Evolutionary conservation across 2,797 vertebrate genomes (phyloP).

Genomic region (Syndactyla subalaris): DNA sequence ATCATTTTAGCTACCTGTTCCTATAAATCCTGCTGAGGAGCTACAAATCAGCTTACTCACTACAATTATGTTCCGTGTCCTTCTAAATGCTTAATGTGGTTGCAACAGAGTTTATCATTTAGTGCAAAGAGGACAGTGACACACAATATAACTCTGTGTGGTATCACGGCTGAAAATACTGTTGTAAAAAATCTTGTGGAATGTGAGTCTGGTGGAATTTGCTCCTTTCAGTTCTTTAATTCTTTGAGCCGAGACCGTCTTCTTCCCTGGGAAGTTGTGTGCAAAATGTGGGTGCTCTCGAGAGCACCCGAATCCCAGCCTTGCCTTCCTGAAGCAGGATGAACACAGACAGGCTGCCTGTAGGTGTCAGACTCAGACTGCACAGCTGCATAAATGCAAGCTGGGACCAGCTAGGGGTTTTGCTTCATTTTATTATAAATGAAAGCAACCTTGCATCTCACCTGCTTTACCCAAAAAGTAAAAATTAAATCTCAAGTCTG

Average conservation of each 20-base stretch:
- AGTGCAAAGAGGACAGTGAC: neutral
- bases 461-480: neutral
- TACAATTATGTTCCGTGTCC: neutral
- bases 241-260: neutral
- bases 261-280: neutral
- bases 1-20: neutral
- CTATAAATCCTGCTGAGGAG: neutral
- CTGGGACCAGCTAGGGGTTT: neutral
- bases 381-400: fast-evolving
- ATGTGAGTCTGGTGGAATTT: neutral
- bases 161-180: neutral
- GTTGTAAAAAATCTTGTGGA: neutral
- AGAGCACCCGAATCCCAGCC: fast-evolving
- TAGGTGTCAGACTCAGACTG: constrained; percentile 12
- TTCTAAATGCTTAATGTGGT: fast-evolving
- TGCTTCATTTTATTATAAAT: neutral
- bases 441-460: neutral
- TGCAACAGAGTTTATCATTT: neutral
- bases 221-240: neutral
- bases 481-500: neutral
- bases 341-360: neutral
- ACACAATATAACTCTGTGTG: neutral
- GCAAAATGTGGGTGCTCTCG: fast-evolving
- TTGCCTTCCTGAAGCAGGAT: neutral
- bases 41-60: neutral